Base-by-base conservation (phyloP, 2,888 invertebrate species). In the Drosophila kanekoi region DNA sequence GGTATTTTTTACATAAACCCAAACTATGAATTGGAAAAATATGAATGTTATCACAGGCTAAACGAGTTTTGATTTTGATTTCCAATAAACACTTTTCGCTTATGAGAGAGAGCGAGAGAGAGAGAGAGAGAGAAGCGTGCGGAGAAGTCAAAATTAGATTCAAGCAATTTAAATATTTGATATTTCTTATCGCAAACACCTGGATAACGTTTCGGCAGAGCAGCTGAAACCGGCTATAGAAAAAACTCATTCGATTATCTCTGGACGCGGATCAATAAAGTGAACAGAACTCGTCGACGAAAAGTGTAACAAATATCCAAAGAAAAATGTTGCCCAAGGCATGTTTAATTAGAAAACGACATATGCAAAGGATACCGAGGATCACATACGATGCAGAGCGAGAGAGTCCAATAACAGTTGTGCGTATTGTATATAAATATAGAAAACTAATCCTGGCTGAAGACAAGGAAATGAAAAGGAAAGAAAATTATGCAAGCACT, bases 331-430 rank as follows among this genome's bases (percentile, higher is more conserved):
- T 35, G 35, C 35, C 40, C 35, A 14, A 47, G 38, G 54, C 57
- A 65, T 83, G 81, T 87, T 83, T 87, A 87, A 87, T 87, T 84
- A 79, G 71, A 72, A 72, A 78, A 77, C 79, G 87, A 79, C 87
- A 84, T 83, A 83, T 83, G 83, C 83, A 83, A 83, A 62, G 43
- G 41, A 47, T 57, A 38, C 4, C 32, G 28, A 47, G 44, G 40
- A 35, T 48, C 49, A 61, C 53, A 44, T 14, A 53, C n/a, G 45
- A 61, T 40, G 14, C 16, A 32, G 9, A 37, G 20, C 53, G 20
- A 8, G 20, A 20, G 57, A 64, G 41, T n/a, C 37, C 32, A 38
- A 47, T 51, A 57, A 67, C 58, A 68, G 60, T 76, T 72, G 57
- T 68, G 44, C 8, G 8, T 59, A 54, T 20, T 70, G 59, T 80